phyloP scores from a whole-genome alignment of 2,113 vertebrate genomes.

The Regulus satrapa region DNA sequence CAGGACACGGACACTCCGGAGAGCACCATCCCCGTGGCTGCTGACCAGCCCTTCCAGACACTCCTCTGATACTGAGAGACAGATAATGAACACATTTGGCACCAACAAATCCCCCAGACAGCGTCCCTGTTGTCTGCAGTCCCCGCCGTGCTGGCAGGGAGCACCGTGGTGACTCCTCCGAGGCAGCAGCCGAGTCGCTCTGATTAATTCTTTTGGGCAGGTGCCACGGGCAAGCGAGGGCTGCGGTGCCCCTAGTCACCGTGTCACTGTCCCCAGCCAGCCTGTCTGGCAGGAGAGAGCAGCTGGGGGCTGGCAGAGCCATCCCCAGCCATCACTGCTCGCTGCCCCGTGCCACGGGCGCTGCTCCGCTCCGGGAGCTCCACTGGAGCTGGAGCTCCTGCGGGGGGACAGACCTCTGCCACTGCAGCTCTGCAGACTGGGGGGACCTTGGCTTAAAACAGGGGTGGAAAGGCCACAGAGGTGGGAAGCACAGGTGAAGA shows the following conservation, averaged over 20 bases:
- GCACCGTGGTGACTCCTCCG: background rate
- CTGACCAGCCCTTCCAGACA: background rate
- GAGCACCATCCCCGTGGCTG: background rate
- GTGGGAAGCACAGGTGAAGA: background rate
- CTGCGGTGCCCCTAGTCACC: background rate
- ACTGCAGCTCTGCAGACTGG: background rate
- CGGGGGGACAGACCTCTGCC: background rate
- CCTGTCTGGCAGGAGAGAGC: background rate
- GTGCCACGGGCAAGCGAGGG: background rate
- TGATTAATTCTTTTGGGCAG: conserved; percentile 33
- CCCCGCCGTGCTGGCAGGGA: background rate
- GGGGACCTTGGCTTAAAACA: background rate
- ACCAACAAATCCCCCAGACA: background rate
- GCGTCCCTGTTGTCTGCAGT: background rate
- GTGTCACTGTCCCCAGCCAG: background rate
- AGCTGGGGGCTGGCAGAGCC: background rate
- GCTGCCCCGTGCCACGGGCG: background rate
- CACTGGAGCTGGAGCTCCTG: background rate
- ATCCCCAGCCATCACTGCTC: background rate
- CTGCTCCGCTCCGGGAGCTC: background rate
- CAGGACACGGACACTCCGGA: background rate
- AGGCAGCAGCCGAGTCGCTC: background rate
- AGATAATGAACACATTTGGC: background rate
- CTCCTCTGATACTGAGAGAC: background rate
- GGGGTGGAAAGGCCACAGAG: background rate